Evolutionary conservation across 2,797 vertebrate genomes (phyloP), one percentile per base, ranked within the genome.

Genomic region (Hephaestus fuliginosus): DNA sequence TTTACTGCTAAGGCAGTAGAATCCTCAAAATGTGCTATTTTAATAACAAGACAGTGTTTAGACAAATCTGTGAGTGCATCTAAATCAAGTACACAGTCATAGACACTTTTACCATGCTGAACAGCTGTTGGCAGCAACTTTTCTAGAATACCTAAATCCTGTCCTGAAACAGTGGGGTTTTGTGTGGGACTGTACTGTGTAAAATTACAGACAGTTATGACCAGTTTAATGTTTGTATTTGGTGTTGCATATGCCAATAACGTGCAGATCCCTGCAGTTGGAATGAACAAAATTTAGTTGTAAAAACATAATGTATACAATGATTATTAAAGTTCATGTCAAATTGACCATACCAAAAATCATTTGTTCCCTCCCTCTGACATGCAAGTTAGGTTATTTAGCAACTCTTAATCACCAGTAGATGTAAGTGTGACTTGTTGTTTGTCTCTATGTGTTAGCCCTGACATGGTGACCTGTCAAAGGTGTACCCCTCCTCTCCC

Each of bases 1-100:
- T 33, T 33, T 33, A 55, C 18, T 12, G 3, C 30, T n/a, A 30
- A 62, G 72, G 70, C 58, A 51, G 17, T 73, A 79, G 30, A 60
- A 2, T 33, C 51, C 62, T 33, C 33, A 44, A 65, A 53, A 76
- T 53, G 36, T 70, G 25, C 56, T 33, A 49, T 63, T 65, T 20
- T 30, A 43, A 22, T 44, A 8, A 28, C 28, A 33, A 58, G 33
- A 39, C 49, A 51, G 62, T 52, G 18, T 60, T 58, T 17, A 52
- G n/a, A 44, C 39, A 65, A 20, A 62, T 48, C 43, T 66, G 20
- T 66, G 20, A 28, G 25, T 60, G 56, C 28, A 18, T 71, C 53
- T 25, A 33, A 33, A 33, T 33, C 30, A 33, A 33, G 65, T 17
- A 25, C 18, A 30, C 12, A 9, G 41, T 48, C 17, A 69, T 22